Percentiles rank a stretch among this genome's conserved stretches.
Conservation (phyloP, 2,797 vertebrate genomes). For the Macropus fuliginosus region DNA sequence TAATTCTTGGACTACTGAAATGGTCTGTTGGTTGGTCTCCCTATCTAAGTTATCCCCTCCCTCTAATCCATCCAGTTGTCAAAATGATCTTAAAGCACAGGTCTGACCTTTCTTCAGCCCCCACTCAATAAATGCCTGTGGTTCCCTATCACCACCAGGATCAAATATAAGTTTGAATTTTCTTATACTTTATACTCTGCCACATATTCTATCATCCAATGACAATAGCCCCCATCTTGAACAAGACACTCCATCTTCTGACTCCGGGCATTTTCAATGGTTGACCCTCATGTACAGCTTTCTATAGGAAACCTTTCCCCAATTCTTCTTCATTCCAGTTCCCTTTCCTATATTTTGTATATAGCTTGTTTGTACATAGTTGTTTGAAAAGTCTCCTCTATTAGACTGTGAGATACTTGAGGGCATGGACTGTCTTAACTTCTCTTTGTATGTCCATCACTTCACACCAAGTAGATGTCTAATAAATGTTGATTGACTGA, state of each 20-base stretch:
- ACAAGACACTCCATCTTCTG: background rate
- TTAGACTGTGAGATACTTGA: background rate
- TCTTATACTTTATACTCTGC: background rate
- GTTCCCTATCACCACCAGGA: background rate
- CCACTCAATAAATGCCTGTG: background rate
- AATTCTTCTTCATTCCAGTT: background rate
- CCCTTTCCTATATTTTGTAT: background rate
- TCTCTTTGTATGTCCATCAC: background rate
- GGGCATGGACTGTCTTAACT: background rate
- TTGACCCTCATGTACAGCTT: background rate
- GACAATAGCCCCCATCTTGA: background rate
- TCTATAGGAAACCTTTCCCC: background rate
- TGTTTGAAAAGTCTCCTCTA: background rate
- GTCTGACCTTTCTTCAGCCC: background rate
- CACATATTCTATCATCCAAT: background rate
- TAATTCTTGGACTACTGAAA: background rate
- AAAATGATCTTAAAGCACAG: background rate
- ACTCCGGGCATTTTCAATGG: background rate
- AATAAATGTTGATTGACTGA: too few relatives aligned
- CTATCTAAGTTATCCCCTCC: background rate
- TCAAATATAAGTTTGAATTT: background rate
- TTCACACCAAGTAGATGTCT: too few relatives aligned
- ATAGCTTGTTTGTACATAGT: background rate
- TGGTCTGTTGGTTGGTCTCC: background rate
- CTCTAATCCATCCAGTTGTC: background rate